Evolutionary conservation across 2,797 vertebrate species (phyloP), one percentile per base, ranked within the genome.

Genomic region (Rhinichthys osculus): DNA sequence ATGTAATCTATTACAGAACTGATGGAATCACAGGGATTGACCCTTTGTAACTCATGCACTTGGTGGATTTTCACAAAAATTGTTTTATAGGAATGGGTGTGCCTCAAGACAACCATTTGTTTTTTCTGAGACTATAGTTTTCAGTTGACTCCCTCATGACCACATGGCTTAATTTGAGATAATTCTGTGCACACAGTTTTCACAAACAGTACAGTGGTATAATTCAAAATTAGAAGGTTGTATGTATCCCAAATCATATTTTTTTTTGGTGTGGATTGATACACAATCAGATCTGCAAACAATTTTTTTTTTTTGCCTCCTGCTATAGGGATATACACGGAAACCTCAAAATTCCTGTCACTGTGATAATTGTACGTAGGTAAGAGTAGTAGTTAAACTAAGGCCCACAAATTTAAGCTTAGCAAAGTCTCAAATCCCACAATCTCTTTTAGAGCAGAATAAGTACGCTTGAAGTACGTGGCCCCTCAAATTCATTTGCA

Each of bases 1-100:
- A 92, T 90, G 92, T 91, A 84, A 91, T 82, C 82, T 89, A 83
- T 91, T 91, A 91, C 78, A 90, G 86, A 92, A 93, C 92, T 89
- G 90, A 88, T 87, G 81, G 42, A 69, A 89, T 87, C 83, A 74
- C 82, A 87, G 85, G 72, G 82, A 89, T 71, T 85, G 79, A 88
- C 87, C 71, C 64, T 44, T 82, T 90, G 84, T 76, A 86, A 71
- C 44, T 84, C 47, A 62, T 77, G 72, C 52, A 82, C 80, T 83
- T 54, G 44, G 17, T 85, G 40, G 74, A 81, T 84, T 69, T 70
- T 52, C 47, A 40, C 69, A 74, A 70, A 72, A 84, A 72, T 17
- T 87, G 77, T 82, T 83, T 80, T 82, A 17, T 27, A 42, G 54
- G 40, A 66, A 54, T 80, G 50, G 70, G 82, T 78, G 82, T 72